Percentiles rank a stretch among this genome's conserved stretches.
Conservation (phyloP, 2,797 vertebrate species). For the Amblyopsis hoosieri region DNA sequence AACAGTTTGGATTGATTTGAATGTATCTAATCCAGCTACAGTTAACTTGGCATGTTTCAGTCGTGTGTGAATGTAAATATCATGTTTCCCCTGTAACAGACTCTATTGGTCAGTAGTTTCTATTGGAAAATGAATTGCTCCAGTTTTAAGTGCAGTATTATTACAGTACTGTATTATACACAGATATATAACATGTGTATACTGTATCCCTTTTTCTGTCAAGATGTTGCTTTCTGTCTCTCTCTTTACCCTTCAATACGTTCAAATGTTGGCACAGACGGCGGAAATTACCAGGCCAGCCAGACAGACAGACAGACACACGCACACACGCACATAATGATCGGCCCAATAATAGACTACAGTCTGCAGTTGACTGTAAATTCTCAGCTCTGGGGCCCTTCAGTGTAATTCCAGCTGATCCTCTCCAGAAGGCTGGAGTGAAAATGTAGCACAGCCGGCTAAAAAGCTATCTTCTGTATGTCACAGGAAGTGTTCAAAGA, state of each 20-base stretch:
- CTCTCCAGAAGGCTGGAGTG: conserved; percentile 17
- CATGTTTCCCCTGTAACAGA: conserved; percentile 7
- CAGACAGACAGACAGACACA: conserved; percentile 16
- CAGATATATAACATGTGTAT: too few species aligned
- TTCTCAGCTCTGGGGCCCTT: conserved; percentile 43
- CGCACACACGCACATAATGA: conserved; percentile 12
- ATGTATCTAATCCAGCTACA: not conserved
- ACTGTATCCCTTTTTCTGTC: too few species aligned
- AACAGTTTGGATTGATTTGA: not conserved
- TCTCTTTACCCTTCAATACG: conserved; percentile 50
- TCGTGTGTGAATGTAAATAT: conserved; percentile 1
- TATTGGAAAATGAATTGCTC: not conserved
- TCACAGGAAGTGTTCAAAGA: conserved; percentile 30
- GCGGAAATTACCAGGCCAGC: conserved; percentile 63
- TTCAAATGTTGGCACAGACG: conserved; percentile 52
- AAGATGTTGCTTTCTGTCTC: conserved; percentile 10
- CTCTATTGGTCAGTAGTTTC: conserved; percentile 1
- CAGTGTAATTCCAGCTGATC: conserved; percentile 25
- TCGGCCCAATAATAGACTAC: conserved; percentile 14
- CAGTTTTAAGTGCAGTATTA: too few species aligned
- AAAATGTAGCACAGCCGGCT: conserved; percentile 46
- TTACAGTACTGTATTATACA: too few species aligned
- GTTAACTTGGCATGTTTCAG: conserved; percentile 13
- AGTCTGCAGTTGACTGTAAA: conserved; percentile 20
- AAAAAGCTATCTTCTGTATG: conserved; percentile 9